Evolutionary conservation across 2,797 vertebrate species (phyloP).

Genomic region (Argentina silus): DNA sequence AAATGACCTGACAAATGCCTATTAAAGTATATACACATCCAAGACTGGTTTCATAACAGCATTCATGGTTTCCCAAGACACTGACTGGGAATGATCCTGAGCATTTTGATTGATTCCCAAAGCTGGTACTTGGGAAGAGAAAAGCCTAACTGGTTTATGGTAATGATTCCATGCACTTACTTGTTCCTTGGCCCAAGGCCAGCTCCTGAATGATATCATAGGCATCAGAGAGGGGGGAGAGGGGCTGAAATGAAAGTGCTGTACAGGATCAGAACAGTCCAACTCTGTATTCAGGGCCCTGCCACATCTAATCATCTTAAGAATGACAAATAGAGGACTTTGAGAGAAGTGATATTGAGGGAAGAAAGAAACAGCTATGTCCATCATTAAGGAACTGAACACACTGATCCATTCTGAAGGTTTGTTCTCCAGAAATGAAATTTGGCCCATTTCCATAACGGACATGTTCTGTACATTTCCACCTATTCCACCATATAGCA

Average conservation of each 20-base stretch:
- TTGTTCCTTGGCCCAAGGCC: conserved; percentile 12
- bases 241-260: conserved; percentile 28
- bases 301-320: conserved; percentile 43
- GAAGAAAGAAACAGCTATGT: not conserved
- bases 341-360: not conserved
- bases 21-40: not conserved
- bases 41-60: not conserved
- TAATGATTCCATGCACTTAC: not conserved
- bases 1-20: not conserved
- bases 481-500: not conserved
- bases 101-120: conserved; percentile 1
- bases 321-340: conserved; percentile 59
- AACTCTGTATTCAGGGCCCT: conserved; percentile 31
- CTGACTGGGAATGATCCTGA: not conserved
- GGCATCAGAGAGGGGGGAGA: not conserved
- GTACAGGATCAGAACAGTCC: conserved; percentile 10
- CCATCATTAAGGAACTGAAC: conserved; percentile 25
- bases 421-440: not conserved
- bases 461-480: not conserved
- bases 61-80: not conserved
- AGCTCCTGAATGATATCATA: conserved; percentile 5
- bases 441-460: not conserved
- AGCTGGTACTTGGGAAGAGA: not conserved
- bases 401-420: conserved; percentile 12
- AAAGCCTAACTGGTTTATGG: not conserved